Percentiles rank a stretch among this genome's conserved stretches.
These are phyloP conservation scores for Idaea dimidiata DNA, from an alignment of 2,888 invertebrate species.

Conservation along the genomic window DNA sequence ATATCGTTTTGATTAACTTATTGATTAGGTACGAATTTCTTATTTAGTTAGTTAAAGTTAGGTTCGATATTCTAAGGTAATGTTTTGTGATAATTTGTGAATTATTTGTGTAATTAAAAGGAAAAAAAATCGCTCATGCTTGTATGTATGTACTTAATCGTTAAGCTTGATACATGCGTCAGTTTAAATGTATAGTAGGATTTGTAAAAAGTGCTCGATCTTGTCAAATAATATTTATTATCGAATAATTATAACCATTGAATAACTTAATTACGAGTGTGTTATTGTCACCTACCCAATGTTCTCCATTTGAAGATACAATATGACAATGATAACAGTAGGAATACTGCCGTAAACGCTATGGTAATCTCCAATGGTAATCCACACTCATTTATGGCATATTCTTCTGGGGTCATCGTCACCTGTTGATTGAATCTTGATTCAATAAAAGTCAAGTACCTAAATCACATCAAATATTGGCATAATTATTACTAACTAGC, in stretches of 20 bases:
- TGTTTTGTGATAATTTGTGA: conserved; percentile 67
- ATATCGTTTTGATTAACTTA: conserved; percentile 64
- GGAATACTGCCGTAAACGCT: conserved; percentile 44
- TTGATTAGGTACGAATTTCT: conserved; percentile 52
- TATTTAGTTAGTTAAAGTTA: conserved; percentile 37
- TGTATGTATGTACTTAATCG: conserved; percentile 19
- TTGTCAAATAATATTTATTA: conserved; percentile 79
- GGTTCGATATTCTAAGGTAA: conserved; percentile 37
- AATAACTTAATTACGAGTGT: conserved; percentile 45
- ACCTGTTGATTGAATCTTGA: conserved; percentile 44
- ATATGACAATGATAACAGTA: conserved; percentile 38
- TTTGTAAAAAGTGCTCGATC: conserved; percentile 77
- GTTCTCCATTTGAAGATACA: conserved; percentile 32
- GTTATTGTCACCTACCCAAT: conserved; percentile 39
- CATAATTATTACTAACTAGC: too few species aligned
- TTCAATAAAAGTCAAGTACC: not conserved
- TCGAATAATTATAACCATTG: conserved; percentile 64
- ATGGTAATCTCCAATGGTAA: conserved; percentile 61
- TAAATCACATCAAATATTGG: too few species aligned
- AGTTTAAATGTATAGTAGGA: conserved; percentile 46
- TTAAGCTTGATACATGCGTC: conserved; percentile 7
- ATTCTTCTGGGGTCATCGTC: conserved; percentile 49
- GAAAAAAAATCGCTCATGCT: not conserved
- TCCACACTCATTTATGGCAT: conserved; percentile 59
- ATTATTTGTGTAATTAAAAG: conserved; percentile 26